Percentiles rank a stretch among this genome's conserved stretches.
Conservation (phyloP, 2,888 invertebrate genomes). For the Ichneumoninae sp. region DNA sequence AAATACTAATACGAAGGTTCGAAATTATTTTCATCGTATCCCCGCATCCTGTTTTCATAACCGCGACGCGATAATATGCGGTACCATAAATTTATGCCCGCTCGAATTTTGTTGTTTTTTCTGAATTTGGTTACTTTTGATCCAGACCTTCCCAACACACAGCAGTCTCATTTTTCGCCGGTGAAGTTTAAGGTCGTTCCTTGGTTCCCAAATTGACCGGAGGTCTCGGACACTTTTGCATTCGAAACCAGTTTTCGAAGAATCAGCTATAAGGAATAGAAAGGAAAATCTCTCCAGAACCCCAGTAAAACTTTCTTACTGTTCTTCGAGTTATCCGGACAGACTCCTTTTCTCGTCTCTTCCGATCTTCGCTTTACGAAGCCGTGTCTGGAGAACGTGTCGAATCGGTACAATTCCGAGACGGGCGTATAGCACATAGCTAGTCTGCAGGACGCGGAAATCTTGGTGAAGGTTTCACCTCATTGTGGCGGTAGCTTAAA, state of each 20-base stretch:
- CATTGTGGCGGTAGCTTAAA: constrained; percentile 40
- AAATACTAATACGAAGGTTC: constrained; percentile 4
- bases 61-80: neutral
- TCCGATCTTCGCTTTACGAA: constrained; percentile 18
- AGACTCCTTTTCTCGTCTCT: constrained; percentile 23
- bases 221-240: constrained; percentile 9
- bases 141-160: neutral
- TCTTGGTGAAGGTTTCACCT: constrained; percentile 8
- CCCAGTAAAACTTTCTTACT: constrained; percentile 20
- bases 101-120: neutral
- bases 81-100: neutral
- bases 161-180: neutral
- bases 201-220: neutral
- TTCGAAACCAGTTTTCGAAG: constrained; percentile 8
- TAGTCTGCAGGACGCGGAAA: neutral
- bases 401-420: constrained; percentile 28
- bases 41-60: neutral
- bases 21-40: constrained; percentile 20
- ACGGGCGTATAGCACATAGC: neutral
- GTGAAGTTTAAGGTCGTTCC: neutral
- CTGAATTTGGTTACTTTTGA: neutral
- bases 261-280: constrained; percentile 20
- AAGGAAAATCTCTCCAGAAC: constrained; percentile 19
- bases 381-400: constrained; percentile 33
- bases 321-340: constrained; percentile 23